These are phyloP conservation scores for Uropetala carovei DNA, from an alignment of 2,888 invertebrate genomes.

Conservation along the genomic window DNA sequence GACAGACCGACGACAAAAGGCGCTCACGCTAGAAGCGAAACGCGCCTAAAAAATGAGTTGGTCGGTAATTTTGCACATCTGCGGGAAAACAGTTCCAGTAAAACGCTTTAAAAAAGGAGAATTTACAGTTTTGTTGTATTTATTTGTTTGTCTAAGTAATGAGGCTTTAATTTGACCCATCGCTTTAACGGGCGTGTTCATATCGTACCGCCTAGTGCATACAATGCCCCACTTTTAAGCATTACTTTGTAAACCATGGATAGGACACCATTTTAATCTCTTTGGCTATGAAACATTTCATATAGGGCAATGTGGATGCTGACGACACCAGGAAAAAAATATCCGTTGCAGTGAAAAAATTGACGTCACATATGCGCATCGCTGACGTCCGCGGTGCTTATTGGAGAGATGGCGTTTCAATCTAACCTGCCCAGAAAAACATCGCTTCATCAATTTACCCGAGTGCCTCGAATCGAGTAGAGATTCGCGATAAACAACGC, in stretches of 20 bases:
- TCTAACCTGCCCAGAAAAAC: slow-evolving; percentile 35
- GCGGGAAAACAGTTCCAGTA: too few species aligned
- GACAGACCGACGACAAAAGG: too few species aligned
- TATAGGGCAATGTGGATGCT: neutral
- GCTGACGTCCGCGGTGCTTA: slow-evolving; percentile 41
- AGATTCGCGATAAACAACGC: slow-evolving; percentile 41
- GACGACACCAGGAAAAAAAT: slow-evolving; percentile 16
- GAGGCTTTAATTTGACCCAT: too few species aligned
- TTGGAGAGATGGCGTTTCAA: slow-evolving; percentile 44
- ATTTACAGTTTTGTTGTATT: too few species aligned
- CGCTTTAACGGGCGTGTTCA: too few species aligned
- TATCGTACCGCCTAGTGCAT: too few species aligned
- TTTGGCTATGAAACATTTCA: slow-evolving; percentile 40
- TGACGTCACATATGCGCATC: slow-evolving; percentile 36
- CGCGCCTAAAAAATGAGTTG: too few species aligned
- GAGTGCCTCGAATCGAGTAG: slow-evolving; percentile 25
- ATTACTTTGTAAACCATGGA: neutral
- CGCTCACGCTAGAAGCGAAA: too few species aligned
- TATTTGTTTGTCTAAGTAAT: too few species aligned
- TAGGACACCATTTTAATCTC: slow-evolving; percentile 26
- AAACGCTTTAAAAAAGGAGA: too few species aligned
- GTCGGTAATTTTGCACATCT: too few species aligned
- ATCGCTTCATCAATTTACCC: slow-evolving; percentile 53
- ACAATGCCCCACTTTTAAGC: too few species aligned
- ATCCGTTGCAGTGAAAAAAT: slow-evolving; percentile 14